phyloP scores from a whole-genome alignment of 2,113 vertebrate species.

The Cygnus atratus region DNA sequence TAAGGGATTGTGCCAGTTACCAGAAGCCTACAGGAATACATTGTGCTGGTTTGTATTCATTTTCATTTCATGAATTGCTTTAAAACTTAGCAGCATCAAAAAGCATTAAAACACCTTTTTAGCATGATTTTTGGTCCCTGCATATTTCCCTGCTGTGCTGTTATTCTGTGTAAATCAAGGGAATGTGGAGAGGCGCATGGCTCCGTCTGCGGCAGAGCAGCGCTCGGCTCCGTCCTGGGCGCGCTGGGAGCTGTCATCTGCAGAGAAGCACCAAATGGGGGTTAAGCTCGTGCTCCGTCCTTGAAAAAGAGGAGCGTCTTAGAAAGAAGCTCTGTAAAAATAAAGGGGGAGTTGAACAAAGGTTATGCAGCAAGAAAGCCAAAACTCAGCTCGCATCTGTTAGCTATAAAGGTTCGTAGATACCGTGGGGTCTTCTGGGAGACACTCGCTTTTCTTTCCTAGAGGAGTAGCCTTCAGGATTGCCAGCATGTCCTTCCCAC shows the following conservation, averaged over 20 bases:
- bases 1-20: slow-evolving; percentile 58
- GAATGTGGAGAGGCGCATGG: slow-evolving; percentile 47
- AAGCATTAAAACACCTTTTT: slow-evolving; percentile 50
- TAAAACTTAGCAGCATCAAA: slow-evolving; percentile 55
- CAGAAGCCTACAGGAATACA: slow-evolving; percentile 63
- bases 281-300: slow-evolving; percentile 9
- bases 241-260: not conserved
- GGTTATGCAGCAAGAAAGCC: not conserved
- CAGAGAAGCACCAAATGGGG: slow-evolving; percentile 1
- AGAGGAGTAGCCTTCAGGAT: not conserved
- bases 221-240: not conserved
- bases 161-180: slow-evolving; percentile 27
- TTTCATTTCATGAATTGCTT: slow-evolving; percentile 65
- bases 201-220: not conserved
- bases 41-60: slow-evolving; percentile 61
- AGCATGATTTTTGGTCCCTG: slow-evolving; percentile 47
- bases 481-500: slow-evolving; percentile 5
- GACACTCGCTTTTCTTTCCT: slow-evolving; percentile 10
- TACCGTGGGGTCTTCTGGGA: slow-evolving; percentile 20
- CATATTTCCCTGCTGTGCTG: slow-evolving; percentile 52
- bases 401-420: slow-evolving; percentile 2
- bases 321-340: slow-evolving; percentile 7
- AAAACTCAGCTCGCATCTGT: slow-evolving; percentile 29
- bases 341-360: not conserved
- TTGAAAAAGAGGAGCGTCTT: slow-evolving; percentile 15